phyloP scores from a whole-genome alignment of 1,140 invertebrate species.

The Brachionus manjavacas region DNA sequence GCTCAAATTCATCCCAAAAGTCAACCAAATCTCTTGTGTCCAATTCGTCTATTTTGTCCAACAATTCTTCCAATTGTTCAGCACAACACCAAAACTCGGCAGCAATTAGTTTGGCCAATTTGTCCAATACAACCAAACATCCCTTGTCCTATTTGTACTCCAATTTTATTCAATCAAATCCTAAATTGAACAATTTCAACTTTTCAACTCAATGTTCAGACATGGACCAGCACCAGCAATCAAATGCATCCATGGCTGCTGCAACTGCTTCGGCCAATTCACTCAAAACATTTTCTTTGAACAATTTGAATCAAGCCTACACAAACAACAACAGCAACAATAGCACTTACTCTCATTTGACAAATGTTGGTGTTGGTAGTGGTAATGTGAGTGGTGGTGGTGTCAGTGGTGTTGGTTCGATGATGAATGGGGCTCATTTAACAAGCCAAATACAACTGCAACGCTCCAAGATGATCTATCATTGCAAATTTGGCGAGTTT shows the following conservation, averaged over 20 bases:
- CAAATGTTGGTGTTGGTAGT: neutral
- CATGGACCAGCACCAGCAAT: neutral
- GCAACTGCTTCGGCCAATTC: neutral
- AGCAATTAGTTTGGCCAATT: neutral
- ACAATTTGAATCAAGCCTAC: neutral
- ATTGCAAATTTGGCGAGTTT: constrained; percentile 99
- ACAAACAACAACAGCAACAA: neutral
- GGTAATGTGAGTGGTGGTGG: neutral
- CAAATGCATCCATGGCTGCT: neutral
- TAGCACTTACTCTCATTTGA: neutral
- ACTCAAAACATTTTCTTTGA: neutral
- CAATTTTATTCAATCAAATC: constrained; percentile 10
- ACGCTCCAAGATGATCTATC: constrained; percentile 98
- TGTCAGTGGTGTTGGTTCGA: neutral
- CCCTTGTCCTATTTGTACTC: constrained; percentile 20
- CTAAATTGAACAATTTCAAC: constrained; percentile 25
- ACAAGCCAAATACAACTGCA: constrained; percentile 58
- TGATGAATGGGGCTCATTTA: neutral
- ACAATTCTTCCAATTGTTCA: neutral
- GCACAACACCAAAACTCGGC: neutral
- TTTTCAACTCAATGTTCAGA: neutral
- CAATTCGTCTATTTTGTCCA: neutral
- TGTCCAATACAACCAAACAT: constrained; percentile 26
- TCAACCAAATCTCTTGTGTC: constrained; percentile 2
- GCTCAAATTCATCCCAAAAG: neutral